Evolutionary conservation across 1,140 invertebrate genomes (phyloP).

Genomic region (Euglossa dilemma): DNA sequence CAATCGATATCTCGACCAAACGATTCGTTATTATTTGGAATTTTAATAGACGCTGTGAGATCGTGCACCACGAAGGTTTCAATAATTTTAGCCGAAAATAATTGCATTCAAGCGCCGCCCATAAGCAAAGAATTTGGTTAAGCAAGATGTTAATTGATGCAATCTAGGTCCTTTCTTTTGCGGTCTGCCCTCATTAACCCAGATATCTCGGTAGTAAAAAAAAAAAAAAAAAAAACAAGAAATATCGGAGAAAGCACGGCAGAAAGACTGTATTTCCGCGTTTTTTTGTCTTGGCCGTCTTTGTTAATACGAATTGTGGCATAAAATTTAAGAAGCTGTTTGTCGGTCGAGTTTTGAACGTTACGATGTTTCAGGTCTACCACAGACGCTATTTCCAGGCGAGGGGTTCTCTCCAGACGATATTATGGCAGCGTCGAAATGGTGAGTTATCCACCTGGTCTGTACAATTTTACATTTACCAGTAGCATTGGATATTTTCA

Average conservation of each 20-base stretch:
- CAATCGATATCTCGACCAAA: too few relatives aligned
- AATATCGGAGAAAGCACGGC: constrained; percentile 17
- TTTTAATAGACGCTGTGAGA: too few relatives aligned
- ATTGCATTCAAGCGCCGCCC: too few relatives aligned
- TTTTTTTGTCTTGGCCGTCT: not conserved
- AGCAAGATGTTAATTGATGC: constrained; percentile 1
- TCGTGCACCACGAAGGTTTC: not conserved
- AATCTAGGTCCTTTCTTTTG: not conserved
- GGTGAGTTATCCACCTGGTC: constrained; percentile 82
- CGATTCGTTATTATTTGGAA: too few relatives aligned
- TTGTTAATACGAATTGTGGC: not conserved
- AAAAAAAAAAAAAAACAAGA: constrained; percentile 41
- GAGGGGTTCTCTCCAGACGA: constrained; percentile 91
- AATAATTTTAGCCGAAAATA: not conserved
- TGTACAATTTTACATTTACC: too few relatives aligned
- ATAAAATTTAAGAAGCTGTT: not conserved
- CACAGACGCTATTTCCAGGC: constrained; percentile 89
- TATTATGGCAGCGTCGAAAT: constrained; percentile 94
- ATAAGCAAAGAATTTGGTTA: not conserved
- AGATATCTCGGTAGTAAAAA: constrained; percentile 58
- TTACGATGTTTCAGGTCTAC: constrained; percentile 87
- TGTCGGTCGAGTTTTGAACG: not conserved
- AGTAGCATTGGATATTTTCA: too few relatives aligned
- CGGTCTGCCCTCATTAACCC: constrained; percentile 65
- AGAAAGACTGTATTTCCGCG: not conserved